These are phyloP conservation scores for Ceramica pisi DNA, from an alignment of 2,888 invertebrate species.

Conservation along the genomic window DNA sequence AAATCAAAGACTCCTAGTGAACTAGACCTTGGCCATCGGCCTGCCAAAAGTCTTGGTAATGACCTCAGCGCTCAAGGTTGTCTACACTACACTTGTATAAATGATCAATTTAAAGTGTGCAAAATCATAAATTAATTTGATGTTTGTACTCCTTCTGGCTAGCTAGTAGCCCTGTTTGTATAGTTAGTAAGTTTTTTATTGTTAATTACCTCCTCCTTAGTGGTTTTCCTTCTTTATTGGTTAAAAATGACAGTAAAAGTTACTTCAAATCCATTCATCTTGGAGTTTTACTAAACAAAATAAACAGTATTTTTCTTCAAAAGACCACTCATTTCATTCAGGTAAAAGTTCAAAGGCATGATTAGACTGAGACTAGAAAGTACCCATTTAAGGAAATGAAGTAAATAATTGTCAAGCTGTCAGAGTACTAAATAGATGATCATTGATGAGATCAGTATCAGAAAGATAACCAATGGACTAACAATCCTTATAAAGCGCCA, in stretches of 20 bases:
- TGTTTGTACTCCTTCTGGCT: slow-evolving; percentile 1
- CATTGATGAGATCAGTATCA: too few relatives aligned
- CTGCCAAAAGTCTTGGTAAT: slow-evolving; percentile 30
- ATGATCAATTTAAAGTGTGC: slow-evolving; percentile 38
- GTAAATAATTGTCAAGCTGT: too few relatives aligned
- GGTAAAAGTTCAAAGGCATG: too few relatives aligned
- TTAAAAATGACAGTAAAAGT: not conserved
- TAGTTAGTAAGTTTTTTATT: not conserved
- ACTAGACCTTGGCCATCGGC: slow-evolving; percentile 58
- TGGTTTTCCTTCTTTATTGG: not conserved
- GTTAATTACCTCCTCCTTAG: too few relatives aligned
- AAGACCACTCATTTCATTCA: too few relatives aligned
- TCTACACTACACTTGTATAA: slow-evolving; percentile 32
- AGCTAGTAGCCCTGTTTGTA: not conserved
- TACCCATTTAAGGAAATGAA: not conserved
- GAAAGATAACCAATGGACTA: too few relatives aligned
- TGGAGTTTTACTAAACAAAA: too few relatives aligned
- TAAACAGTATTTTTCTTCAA: too few relatives aligned
- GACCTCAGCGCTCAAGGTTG: slow-evolving; percentile 56
- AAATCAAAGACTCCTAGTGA: slow-evolving; percentile 26
- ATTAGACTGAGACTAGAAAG: not conserved
- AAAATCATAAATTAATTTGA: slow-evolving; percentile 28
- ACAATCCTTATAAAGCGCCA: too few relatives aligned
- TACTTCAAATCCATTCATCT: not conserved
- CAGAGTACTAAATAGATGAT: too few relatives aligned